Conservation (phyloP, 2,888 invertebrate genomes). For the Masnerella sp. region DNA sequence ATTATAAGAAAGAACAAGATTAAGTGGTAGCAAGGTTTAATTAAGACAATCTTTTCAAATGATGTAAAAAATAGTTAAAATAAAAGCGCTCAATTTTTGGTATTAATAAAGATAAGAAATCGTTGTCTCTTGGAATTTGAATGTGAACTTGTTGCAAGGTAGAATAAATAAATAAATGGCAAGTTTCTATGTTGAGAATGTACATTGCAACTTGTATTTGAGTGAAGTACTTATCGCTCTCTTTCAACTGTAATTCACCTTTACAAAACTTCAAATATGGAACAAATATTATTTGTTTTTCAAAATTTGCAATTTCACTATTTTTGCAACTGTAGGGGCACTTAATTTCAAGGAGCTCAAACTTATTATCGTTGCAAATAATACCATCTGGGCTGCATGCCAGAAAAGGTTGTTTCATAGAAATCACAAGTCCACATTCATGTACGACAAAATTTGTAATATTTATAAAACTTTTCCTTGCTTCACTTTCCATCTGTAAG, state of each 20-base stretch:
- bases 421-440: slow-evolving; percentile 13
- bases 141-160: not conserved
- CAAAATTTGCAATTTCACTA: slow-evolving; percentile 21
- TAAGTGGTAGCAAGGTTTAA: too few species aligned
- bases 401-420: slow-evolving; percentile 27
- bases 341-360: slow-evolving; percentile 44
- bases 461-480: not conserved
- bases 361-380: slow-evolving; percentile 2
- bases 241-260: not conserved
- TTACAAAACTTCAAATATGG: slow-evolving; percentile 1
- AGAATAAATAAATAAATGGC: slow-evolving; percentile 9
- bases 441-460: not conserved
- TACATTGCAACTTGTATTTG: not conserved
- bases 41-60: too few species aligned
- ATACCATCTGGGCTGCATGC: slow-evolving; percentile 38
- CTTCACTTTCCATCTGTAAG: slow-evolving; percentile 7
- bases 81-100: not conserved
- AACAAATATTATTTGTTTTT: not conserved
- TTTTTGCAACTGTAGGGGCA: slow-evolving; percentile 42
- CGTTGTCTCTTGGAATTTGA: not conserved
- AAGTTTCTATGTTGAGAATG: not conserved
- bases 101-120: not conserved
- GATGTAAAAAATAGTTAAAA: not conserved
- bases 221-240: not conserved
- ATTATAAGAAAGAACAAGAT: too few species aligned